phyloP scores from a whole-genome alignment of 2,797 vertebrate genomes.

The Cryptoblepharus egeriae region DNA sequence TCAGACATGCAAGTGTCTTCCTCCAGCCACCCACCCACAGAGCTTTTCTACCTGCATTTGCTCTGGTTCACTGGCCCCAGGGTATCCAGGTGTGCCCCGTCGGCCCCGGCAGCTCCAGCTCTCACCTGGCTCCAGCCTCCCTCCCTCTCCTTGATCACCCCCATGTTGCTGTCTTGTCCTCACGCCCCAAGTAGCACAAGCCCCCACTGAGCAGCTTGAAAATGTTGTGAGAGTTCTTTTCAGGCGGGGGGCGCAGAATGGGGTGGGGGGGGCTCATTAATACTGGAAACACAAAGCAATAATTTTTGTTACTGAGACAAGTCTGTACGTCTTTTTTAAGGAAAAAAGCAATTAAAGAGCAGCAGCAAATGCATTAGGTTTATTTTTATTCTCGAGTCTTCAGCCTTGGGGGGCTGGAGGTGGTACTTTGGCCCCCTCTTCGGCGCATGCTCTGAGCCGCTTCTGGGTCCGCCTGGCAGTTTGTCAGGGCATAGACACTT shows the following conservation, averaged over 20 bases:
- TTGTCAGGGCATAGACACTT: constrained; percentile 42
- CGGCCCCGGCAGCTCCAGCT: too few relatives aligned
- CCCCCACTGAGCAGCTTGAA: constrained; percentile 27
- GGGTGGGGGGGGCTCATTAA: constrained; percentile 73
- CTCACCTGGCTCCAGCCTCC: constrained; percentile 7
- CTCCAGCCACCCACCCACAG: not conserved
- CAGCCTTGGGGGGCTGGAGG: constrained; percentile 71
- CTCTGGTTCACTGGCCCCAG: too few relatives aligned
- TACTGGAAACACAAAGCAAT: constrained; percentile 87
- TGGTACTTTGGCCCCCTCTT: constrained; percentile 65
- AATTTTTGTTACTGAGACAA: constrained; percentile 86
- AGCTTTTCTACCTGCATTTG: not conserved
- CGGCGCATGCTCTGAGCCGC: constrained; percentile 64
- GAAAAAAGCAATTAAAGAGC: constrained; percentile 76
- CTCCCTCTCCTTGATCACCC: not conserved
- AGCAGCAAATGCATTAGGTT: constrained; percentile 81
- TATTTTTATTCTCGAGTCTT: constrained; percentile 83
- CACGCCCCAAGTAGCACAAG: constrained; percentile 2
- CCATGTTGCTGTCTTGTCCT: constrained; percentile 35
- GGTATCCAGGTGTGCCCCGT: too few relatives aligned
- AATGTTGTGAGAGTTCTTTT: constrained; percentile 79
- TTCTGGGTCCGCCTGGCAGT: constrained; percentile 63
- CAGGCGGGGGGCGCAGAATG: constrained; percentile 67
- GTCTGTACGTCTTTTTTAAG: constrained; percentile 79
- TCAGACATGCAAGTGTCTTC: not conserved